Percentiles rank a stretch among this genome's conserved stretches.
phyloP scores from a whole-genome alignment of 2,888 invertebrate species.

The Eutolmus rufibarbis region DNA sequence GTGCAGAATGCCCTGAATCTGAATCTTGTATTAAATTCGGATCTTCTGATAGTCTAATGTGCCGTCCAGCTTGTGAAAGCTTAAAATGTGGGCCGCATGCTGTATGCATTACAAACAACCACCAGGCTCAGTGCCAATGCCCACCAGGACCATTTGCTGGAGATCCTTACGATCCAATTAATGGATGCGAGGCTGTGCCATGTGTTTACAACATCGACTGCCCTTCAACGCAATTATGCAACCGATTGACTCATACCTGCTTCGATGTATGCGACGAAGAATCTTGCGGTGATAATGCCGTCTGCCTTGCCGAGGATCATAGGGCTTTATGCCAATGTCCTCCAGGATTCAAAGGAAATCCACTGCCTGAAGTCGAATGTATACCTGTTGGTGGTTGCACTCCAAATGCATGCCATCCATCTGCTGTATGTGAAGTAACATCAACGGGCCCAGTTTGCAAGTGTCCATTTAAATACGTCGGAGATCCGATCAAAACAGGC shows the following conservation, averaged over 20 bases:
- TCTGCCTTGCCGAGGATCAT: conserved; percentile 87
- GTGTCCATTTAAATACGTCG: conserved; percentile 78
- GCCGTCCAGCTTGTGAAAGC: conserved; percentile 79
- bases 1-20: conserved; percentile 83
- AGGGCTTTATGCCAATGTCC: conserved; percentile 85
- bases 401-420: conserved; percentile 80
- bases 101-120: conserved; percentile 87
- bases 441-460: conserved; percentile 76
- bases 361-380: conserved; percentile 84
- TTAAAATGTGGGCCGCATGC: conserved; percentile 85
- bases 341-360: conserved; percentile 80
- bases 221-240: conserved; percentile 79
- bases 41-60: conserved; percentile 68
- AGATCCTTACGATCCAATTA: conserved; percentile 78
- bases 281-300: conserved; percentile 85
- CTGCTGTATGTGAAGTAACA: conserved; percentile 78
- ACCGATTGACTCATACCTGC: conserved; percentile 83
- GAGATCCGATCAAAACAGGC: conserved; percentile 78
- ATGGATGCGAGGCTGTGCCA: conserved; percentile 80
- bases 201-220: conserved; percentile 89
- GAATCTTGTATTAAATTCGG: conserved; percentile 76
- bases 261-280: conserved; percentile 81
- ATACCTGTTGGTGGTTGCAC: conserved; percentile 74
- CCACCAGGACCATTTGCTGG: conserved; percentile 87
- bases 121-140: conserved; percentile 88